Evolutionary conservation across 2,113 vertebrate genomes (phyloP).

Genomic region (Grammomys surdaster): DNA sequence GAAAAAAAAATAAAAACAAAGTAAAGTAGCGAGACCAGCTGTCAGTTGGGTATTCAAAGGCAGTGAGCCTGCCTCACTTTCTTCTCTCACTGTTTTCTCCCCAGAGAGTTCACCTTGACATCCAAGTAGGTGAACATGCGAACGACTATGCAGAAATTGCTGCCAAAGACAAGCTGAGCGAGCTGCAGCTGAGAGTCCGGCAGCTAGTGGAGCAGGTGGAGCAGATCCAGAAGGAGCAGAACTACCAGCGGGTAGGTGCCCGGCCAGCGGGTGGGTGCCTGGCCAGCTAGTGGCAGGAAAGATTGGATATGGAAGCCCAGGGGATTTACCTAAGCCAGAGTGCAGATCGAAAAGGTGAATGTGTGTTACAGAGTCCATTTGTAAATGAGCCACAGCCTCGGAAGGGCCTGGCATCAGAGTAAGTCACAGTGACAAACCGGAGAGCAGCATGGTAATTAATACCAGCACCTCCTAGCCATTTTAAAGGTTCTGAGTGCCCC

Average conservation of each 20-base stretch:
- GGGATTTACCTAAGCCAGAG: neutral
- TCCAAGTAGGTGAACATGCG: slow-evolving; percentile 95
- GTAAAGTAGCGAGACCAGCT: neutral
- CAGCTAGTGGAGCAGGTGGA: slow-evolving; percentile 96
- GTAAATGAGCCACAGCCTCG: neutral
- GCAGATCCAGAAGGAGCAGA: slow-evolving; percentile 97
- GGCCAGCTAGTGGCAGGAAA: neutral
- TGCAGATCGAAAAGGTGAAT: neutral
- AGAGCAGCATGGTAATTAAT: neutral
- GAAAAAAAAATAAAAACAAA: neutral
- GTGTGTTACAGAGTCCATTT: neutral
- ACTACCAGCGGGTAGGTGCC: slow-evolving; percentile 93
- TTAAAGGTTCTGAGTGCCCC: neutral
- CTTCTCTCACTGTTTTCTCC: neutral
- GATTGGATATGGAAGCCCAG: neutral
- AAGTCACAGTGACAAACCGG: neutral
- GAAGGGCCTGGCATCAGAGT: neutral
- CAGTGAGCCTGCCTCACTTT: neutral
- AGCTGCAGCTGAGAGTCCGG: slow-evolving; percentile 93
- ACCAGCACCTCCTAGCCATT: neutral
- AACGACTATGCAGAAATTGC: slow-evolving; percentile 96
- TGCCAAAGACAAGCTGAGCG: slow-evolving; percentile 95
- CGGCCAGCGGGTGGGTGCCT: slow-evolving; percentile 89
- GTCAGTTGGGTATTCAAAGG: neutral
- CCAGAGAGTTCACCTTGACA: slow-evolving; percentile 95